These are phyloP conservation scores for Sceloporus tristichus DNA, from an alignment of 2,113 vertebrate species.

Conservation along the genomic window DNA sequence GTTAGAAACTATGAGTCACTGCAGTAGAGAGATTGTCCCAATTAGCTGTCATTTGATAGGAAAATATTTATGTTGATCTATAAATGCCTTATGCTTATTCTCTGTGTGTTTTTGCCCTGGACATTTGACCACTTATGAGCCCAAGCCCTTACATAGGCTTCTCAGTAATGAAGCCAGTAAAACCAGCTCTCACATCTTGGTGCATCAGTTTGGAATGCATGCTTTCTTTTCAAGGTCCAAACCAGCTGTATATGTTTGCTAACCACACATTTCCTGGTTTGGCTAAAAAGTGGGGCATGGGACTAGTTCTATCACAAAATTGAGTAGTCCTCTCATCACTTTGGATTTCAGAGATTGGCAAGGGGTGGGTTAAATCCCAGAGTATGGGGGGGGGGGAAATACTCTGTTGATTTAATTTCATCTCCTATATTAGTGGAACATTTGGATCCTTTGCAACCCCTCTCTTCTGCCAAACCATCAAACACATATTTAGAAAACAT, in stretches of 20 bases:
- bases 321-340: background rate
- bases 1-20: background rate
- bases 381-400: too few species aligned
- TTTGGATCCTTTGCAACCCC: background rate
- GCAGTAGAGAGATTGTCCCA: background rate
- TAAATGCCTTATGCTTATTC: background rate
- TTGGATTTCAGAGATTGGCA: background rate
- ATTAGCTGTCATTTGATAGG: background rate
- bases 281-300: background rate
- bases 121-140: background rate
- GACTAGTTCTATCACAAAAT: background rate
- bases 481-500: background rate
- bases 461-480: background rate
- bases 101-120: background rate
- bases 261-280: background rate
- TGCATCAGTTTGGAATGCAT: background rate
- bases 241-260: background rate
- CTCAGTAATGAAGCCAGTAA: background rate
- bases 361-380: background rate
- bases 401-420: background rate
- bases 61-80: background rate
- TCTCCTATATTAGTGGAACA: background rate
- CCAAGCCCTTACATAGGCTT: background rate
- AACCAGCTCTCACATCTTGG: background rate
- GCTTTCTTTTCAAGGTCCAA: background rate